Base-by-base conservation (phyloP, 2,113 vertebrate species). In the Anoplopoma fimbria region DNA sequence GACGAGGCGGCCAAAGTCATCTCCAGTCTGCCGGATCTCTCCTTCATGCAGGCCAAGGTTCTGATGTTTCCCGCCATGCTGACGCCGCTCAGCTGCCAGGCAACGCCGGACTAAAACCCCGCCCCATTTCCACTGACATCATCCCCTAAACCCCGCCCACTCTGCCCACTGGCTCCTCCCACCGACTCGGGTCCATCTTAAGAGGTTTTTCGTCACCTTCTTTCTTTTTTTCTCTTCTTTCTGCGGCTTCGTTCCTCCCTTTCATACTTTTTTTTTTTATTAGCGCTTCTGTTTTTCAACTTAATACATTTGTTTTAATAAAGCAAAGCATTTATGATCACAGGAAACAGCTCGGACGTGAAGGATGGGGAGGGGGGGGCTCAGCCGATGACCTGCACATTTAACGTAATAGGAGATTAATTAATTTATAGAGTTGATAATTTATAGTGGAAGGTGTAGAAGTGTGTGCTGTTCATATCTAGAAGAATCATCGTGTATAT, bases 21-120 rank as follows among this genome's bases (percentile, higher is more conserved):
- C 57, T 89, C 95, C 17, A 91, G 90, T 85, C 97, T 99, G 90
- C 97, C 98, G 2, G 98, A 99, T 88, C 93, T 99, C 15, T 97
- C 97, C 75, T 99, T 99, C 96, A 99, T 99, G 98, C 96, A 97
- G 93, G 98, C 98, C 91, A 99, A 99, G 95, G 98, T 99, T 91
- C 95, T 99, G 94, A 99, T 99, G 98, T 99, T 99, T 84, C 98
- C 98, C 49, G 86, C 97, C 93, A 98, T 96, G 2, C 95, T 99
- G 88, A 98, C 95, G 63, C 97, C 98, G 81, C 96, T 97, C 81
- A 79, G 94, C 80, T 87, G 78, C 14, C 86, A 85, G 49, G 75
- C 88, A 47, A 79, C 81, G 3, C 74, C 93, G 0, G 91, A 94
- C 88, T 95, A 91, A 95, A 34, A 36, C 40, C 55, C 60, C 61